Evolutionary conservation across 2,888 invertebrate species (phyloP).

Genomic region (Therioaphis trifolii): DNA sequence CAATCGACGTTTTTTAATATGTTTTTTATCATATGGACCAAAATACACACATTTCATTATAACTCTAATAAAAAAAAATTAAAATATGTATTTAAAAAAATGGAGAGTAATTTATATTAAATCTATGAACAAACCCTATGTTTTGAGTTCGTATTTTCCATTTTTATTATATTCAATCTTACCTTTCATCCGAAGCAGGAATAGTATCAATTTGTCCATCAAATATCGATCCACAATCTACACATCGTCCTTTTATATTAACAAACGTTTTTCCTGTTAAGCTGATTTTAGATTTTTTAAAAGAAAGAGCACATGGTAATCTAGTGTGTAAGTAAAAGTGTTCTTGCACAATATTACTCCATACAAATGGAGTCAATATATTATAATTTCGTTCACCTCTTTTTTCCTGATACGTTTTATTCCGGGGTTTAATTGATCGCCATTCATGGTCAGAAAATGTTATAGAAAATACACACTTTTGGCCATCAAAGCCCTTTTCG

Average conservation of each 20-base stretch:
- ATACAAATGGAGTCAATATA: neutral
- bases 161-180: neutral
- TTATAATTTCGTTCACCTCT: neutral
- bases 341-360: slow-evolving; percentile 3
- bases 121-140: too few species aligned
- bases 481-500: too few species aligned
- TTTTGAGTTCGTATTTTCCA: too few species aligned
- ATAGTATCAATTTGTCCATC: slow-evolving; percentile 6
- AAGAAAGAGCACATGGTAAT: slow-evolving; percentile 10
- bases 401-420: neutral
- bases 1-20: neutral
- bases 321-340: slow-evolving; percentile 31
- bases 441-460: slow-evolving; percentile 36
- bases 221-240: neutral
- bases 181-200: too few species aligned
- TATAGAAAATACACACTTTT: too few species aligned
- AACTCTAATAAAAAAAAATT: neutral
- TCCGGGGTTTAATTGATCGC: neutral
- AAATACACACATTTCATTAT: slow-evolving; percentile 2
- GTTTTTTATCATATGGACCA: neutral
- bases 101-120: too few species aligned
- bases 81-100: neutral
- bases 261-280: neutral
- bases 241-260: neutral
- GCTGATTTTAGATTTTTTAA: neutral